phyloP scores from a whole-genome alignment of 2,797 vertebrate genomes.

The Clarias fuscus region DNA sequence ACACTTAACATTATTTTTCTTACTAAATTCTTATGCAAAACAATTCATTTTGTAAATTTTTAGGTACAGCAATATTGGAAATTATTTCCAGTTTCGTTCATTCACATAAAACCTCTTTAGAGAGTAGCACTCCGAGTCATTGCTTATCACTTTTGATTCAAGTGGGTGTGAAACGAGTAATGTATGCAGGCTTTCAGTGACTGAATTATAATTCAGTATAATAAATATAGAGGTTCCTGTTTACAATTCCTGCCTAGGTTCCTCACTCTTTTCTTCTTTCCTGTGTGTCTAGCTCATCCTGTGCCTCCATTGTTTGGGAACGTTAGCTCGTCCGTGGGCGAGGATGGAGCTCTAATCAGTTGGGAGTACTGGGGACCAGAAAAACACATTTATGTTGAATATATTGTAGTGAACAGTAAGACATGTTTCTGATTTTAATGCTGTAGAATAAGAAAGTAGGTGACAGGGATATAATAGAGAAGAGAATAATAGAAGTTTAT shows the following conservation, averaged over 20 bases:
- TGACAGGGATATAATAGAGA: not conserved
- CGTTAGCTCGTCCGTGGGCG: constrained; percentile 79
- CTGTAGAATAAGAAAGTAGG: constrained; percentile 19
- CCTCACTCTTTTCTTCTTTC: constrained; percentile 73
- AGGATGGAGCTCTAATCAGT: constrained; percentile 88
- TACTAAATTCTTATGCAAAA: constrained; percentile 14
- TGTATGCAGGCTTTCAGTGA: not conserved
- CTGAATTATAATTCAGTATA: not conserved
- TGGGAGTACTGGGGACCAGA: constrained; percentile 94
- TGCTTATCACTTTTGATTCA: constrained; percentile 1
- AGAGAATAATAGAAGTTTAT: not conserved
- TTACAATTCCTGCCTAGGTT: not conserved
- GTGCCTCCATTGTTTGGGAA: constrained; percentile 84
- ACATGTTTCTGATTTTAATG: constrained; percentile 63
- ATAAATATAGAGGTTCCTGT: not conserved
- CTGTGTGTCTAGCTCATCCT: constrained; percentile 81
- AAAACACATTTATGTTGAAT: constrained; percentile 92
- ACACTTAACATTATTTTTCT: constrained; percentile 29
- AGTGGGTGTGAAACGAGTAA: constrained; percentile 2
- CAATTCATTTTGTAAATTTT: not conserved
- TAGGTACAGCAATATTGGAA: not conserved
- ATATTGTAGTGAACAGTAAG: constrained; percentile 93
- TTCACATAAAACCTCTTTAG: not conserved
- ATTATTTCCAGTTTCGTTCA: not conserved
- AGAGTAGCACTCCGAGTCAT: not conserved